Conservation (phyloP, 2,797 vertebrate species). For the Brachyrhaphis roseni region DNA sequence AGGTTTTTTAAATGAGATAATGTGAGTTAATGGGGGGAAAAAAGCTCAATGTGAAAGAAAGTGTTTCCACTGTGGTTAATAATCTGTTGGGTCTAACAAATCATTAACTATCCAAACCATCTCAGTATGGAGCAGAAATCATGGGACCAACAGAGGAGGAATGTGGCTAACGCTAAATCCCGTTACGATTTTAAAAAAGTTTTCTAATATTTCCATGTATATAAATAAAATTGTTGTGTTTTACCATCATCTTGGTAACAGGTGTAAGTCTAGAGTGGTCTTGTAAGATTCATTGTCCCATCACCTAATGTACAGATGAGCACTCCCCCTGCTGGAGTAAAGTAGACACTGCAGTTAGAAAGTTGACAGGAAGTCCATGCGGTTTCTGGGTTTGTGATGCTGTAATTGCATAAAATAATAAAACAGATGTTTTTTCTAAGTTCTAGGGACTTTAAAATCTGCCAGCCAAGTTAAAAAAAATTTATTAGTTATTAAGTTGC, state of each 20-base stretch:
- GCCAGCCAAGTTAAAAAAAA: neutral
- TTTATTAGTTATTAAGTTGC: neutral
- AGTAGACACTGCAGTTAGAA: neutral
- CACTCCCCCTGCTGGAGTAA: neutral
- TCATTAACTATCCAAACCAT: neutral
- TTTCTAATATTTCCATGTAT: neutral
- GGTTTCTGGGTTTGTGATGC: neutral
- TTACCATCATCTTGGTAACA: neutral
- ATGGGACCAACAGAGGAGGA: neutral
- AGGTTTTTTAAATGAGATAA: neutral
- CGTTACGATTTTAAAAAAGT: neutral
- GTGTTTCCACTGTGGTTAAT: conserved; percentile 3
- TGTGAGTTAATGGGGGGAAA: neutral
- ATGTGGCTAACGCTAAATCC: neutral
- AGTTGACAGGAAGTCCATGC: neutral
- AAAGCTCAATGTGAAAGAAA: neutral
- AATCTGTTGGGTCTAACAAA: neutral
- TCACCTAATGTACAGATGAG: neutral
- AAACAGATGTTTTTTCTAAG: neutral
- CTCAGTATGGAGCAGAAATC: neutral
- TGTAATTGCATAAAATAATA: neutral
- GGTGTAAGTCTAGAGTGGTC: neutral
- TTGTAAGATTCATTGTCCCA: neutral
- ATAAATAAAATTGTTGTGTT: neutral
- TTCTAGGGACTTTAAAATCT: neutral